Base-by-base conservation (phyloP, 2,888 invertebrate genomes). In the Zaprionus bogoriensis region DNA sequence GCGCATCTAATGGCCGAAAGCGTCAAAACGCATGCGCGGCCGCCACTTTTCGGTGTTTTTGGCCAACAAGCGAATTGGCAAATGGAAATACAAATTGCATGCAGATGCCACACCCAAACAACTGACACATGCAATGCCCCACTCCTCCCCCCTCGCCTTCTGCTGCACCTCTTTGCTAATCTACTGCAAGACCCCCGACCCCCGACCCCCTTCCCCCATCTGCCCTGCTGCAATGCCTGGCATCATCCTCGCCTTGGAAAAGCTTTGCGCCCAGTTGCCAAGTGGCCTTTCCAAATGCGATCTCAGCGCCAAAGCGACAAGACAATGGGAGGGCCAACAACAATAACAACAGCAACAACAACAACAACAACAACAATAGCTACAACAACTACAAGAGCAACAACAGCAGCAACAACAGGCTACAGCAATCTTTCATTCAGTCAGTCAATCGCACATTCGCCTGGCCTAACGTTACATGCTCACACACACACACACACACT, bases 51-150 rank as follows among this genome's bases (percentile, higher is more conserved):
- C 30, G 32, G 14, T 39, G 27, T 25, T 41, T 60, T 65, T 52
- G 39, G 62, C 61, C 45, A 27, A 52, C 44, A 42, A n/a, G n/a
- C n/a, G n/a, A n/a, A n/a, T n/a, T n/a, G n/a, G n/a, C 38, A 50
- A 57, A 32, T 64, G 42, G 79, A 44, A 64, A 30, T 63, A 46
- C 80, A 69, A 83, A 77, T 81, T 86, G 86, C 68, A 83, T 79
- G 65, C 67, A 59, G 20, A 4, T 22, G 41, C 41, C 41, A 17
- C 25, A 28, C 41, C 17, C 32, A 36, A 32, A 19, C 27, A 19
- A 9, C 39, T 5, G 12, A 19, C 30, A 27, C 19, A 32, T 9
- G 4, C 23, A n/a, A 14, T 27, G 22, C 14, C 41, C 7, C 12
- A 1, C 28, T 6, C 17, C 0, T n/a, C 1, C 39, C 3, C 17